phyloP scores from a whole-genome alignment of 2,888 invertebrate genomes.

The Catocala fraxini region DNA sequence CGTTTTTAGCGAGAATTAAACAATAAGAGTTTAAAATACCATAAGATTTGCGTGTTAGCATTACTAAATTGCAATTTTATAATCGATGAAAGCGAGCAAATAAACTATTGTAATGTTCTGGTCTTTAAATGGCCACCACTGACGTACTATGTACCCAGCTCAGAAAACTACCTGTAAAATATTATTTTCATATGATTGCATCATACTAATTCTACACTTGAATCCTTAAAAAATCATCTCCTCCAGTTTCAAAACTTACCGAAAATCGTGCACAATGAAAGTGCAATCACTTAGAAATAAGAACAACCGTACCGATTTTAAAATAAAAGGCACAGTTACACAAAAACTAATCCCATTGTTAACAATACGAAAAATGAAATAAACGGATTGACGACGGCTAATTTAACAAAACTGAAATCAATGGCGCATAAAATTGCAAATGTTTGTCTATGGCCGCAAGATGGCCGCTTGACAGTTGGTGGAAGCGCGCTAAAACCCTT shows the following conservation, averaged over 20 bases:
- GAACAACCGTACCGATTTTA: constrained; percentile 27
- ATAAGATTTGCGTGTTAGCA: too few relatives aligned
- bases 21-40: too few relatives aligned
- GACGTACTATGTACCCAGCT: too few relatives aligned
- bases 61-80: too few relatives aligned
- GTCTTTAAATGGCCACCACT: too few relatives aligned
- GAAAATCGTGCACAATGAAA: constrained; percentile 16
- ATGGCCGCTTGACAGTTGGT: constrained; percentile 78
- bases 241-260: constrained; percentile 40
- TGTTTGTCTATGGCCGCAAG: constrained; percentile 74
- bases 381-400: constrained; percentile 72
- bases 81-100: too few relatives aligned
- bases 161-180: background rate
- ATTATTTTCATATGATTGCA: too few relatives aligned
- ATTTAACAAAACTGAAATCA: constrained; percentile 78
- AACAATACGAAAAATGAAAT: constrained; percentile 58
- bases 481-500: constrained; percentile 82
- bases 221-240: constrained; percentile 23
- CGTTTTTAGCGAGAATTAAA: too few relatives aligned
- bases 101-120: too few relatives aligned
- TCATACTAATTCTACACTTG: background rate
- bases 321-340: constrained; percentile 43
- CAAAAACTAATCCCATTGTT: constrained; percentile 31
- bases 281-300: constrained; percentile 29
- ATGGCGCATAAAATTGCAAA: constrained; percentile 85